These are phyloP conservation scores for Parus major DNA, from an alignment of 2,113 vertebrate species.

Conservation along the genomic window DNA sequence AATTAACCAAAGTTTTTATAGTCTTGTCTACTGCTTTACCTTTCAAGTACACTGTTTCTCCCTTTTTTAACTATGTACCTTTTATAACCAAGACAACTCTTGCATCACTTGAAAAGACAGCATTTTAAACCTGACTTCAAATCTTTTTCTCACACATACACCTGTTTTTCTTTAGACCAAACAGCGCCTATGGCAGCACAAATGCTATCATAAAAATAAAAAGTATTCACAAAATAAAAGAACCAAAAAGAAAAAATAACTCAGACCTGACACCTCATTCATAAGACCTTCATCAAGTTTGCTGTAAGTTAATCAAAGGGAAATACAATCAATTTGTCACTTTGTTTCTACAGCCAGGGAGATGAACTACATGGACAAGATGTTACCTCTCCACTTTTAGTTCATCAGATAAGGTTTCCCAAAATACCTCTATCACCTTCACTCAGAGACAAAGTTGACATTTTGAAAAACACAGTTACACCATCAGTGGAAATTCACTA, in stretches of 20 bases:
- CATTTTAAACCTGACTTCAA: constrained; percentile 16
- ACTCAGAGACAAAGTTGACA: neutral
- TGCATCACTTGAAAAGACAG: neutral
- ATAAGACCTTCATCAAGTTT: neutral
- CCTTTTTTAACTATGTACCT: neutral
- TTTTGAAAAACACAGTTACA: neutral
- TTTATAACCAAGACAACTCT: neutral
- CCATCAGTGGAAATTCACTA: neutral
- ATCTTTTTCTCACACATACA: neutral
- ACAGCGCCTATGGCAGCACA: neutral
- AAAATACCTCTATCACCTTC: neutral
- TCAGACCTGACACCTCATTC: neutral
- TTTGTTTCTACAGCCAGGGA: neutral
- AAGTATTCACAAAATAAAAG: constrained; percentile 17
- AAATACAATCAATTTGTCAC: neutral
- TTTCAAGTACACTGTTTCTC: neutral
- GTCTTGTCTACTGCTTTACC: neutral
- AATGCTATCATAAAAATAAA: neutral
- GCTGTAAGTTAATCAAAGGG: neutral
- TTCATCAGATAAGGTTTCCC: neutral
- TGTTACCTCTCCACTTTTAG: neutral
- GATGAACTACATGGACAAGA: neutral
- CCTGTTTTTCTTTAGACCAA: neutral
- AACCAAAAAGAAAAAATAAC: neutral
- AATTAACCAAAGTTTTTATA: constrained; percentile 44